Base-by-base conservation (phyloP, 2,113 vertebrate species). In the Anhinga rufa region DNA sequence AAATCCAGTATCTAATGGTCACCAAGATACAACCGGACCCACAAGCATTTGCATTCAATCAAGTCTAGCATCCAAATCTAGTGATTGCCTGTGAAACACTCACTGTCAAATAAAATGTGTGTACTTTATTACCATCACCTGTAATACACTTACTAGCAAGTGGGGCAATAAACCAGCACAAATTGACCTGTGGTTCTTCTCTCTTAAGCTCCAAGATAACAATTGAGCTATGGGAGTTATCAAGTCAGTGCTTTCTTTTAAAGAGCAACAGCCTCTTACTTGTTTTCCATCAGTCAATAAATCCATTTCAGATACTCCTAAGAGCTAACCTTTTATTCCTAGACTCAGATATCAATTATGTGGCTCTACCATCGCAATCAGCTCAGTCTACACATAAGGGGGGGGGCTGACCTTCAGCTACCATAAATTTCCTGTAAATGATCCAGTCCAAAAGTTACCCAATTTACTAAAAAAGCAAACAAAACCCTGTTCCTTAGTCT, bases 331-430 rank as follows among this genome's bases (percentile, higher is more conserved):
- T 78, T 77, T 52, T 60, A 48, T 34, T 68, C 18, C 52, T 62
- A 74, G 26, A 71, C 7, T 84, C 9, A 9, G 20, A 7, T 40
- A 61, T 16, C 9, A 62, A 20, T 29, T 57, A 81, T 1, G 3
- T 65, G 10, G 25, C 25, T 49, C 12, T 38, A 44, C 42, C 11
- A 46, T 12, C 52, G 46, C 48, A 81, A 57, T 22, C 32, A 66
- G 57, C 9, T 54, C 46, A 71, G 29, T 7, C 12, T 49, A 66
- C 9, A 26, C 0, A 0, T 7, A 26, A 17, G 2, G 4, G 8
- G 10, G 0, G 42, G 16, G 16, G 42, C 65, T 57, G 18, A 84
- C 38, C 48, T 91, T 68, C 32, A 64, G 8, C 48, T 57, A 72
- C 16, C 7, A 8, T 10, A 15, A 18, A 25, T 60, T 80, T 91